A percentile compares a stretch with the other conserved stretches of the same genome.
phyloP scores from a whole-genome alignment of 2,797 vertebrate genomes.

The Sebastes nivosus region DNA sequence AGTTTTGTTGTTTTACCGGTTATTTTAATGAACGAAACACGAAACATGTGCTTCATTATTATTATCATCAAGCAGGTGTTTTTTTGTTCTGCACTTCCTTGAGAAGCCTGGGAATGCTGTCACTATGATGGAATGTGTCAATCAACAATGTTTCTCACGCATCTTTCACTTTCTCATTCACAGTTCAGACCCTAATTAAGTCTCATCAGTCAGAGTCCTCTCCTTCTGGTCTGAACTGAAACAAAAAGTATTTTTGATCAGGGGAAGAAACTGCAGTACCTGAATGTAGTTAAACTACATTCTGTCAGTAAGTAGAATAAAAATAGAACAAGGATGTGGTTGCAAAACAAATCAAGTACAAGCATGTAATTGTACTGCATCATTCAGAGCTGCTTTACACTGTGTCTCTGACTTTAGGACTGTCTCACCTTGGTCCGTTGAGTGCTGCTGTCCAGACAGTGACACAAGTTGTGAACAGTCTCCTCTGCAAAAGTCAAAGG shows the following conservation, averaged over 20 bases:
- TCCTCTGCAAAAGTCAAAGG: background rate
- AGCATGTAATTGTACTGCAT: too few relatives aligned
- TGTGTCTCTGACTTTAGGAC: background rate
- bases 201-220: background rate
- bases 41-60: too few relatives aligned
- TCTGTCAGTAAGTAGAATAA: background rate
- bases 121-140: background rate
- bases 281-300: background rate
- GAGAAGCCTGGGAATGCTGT: too few relatives aligned
- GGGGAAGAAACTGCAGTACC: background rate
- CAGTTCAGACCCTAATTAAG: background rate
- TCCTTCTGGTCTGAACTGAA: background rate
- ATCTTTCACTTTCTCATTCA: background rate
- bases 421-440: background rate
- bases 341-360: background rate
- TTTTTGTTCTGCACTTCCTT: too few relatives aligned
- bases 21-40: too few relatives aligned
- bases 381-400: background rate
- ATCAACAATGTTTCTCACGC: background rate
- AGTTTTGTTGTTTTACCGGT: too few relatives aligned
- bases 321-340: too few relatives aligned
- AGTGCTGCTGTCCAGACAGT: background rate
- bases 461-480: background rate
- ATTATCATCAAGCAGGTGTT: too few relatives aligned
- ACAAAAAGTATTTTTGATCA: background rate